These are phyloP conservation scores for Cecropterus lyciades DNA, from an alignment of 1,140 invertebrate species.

Conservation along the genomic window DNA sequence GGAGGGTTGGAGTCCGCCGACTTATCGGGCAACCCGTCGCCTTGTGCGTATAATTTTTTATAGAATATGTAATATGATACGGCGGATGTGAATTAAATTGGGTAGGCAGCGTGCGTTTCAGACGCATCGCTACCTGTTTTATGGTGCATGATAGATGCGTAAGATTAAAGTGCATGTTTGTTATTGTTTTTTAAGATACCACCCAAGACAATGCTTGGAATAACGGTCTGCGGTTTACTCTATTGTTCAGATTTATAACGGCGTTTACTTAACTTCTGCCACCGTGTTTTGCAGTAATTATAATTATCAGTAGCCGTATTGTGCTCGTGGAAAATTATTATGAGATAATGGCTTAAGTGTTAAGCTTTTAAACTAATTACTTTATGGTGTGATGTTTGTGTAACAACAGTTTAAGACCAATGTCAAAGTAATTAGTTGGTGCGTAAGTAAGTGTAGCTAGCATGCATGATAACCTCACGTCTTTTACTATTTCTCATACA, in stretches of 20 bases:
- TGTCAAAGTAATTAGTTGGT: conserved; percentile 12
- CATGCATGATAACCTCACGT: neutral
- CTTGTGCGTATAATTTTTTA: conserved; percentile 76
- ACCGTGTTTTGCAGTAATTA: conserved; percentile 68
- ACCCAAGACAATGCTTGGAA: conserved; percentile 48
- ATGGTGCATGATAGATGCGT: conserved; percentile 54
- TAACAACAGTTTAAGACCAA: neutral
- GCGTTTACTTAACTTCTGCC: conserved; percentile 61
- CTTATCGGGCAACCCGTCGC: conserved; percentile 63
- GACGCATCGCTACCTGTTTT: conserved; percentile 74
- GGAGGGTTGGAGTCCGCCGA: conserved; percentile 60
- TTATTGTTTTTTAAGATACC: conserved; percentile 52
- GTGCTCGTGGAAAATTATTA: conserved; percentile 46
- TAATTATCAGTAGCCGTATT: conserved; percentile 50
- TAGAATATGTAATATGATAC: conserved; percentile 74
- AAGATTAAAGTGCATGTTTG: conserved; percentile 47
- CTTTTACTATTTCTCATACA: no score
- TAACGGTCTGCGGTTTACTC: conserved; percentile 62
- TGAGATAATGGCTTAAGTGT: conserved; percentile 24
- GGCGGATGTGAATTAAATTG: conserved; percentile 81
- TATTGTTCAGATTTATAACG: conserved; percentile 62
- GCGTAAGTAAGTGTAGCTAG: neutral
- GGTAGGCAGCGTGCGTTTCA: conserved; percentile 74
- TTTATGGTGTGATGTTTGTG: conserved; percentile 7
- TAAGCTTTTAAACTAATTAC: conserved; percentile 34